A percentile compares a stretch with the other conserved stretches of the same genome.
phyloP scores from a whole-genome alignment of 2,113 vertebrate species.

The Oncorhynchus clarkii region DNA sequence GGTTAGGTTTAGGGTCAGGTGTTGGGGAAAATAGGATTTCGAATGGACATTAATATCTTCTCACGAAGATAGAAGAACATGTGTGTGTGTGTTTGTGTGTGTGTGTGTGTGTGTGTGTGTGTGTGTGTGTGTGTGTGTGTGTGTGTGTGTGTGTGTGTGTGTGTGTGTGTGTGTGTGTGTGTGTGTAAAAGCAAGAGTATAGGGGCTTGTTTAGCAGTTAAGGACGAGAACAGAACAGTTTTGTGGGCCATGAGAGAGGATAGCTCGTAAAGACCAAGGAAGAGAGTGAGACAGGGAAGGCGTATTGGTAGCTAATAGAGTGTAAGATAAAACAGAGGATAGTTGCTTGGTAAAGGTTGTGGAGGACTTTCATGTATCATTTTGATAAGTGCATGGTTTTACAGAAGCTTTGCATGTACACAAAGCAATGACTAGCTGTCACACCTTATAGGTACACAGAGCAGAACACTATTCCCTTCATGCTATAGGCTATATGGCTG shows the following conservation, averaged over 20 bases:
- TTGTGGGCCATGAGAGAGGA: conserved; percentile 1
- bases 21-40: no score
- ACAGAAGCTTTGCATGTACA: neutral
- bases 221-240: neutral
- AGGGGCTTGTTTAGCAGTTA: conserved; percentile 10
- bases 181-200: neutral
- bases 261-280: neutral
- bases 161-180: no score
- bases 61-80: no score
- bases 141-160: no score
- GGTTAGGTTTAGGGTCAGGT: no score
- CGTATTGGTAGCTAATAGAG: neutral
- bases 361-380: neutral
- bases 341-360: no score
- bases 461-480: conserved; percentile 10
- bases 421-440: neutral
- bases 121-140: no score
- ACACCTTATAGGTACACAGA: neutral
- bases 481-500: conserved; percentile 30
- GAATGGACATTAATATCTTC: no score
- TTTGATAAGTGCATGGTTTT: neutral
- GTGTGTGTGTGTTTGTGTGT: no score
- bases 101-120: no score
- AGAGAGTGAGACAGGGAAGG: neutral
- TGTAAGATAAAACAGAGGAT: no score